Conservation (phyloP, 1,140 invertebrate species). For the Drosophila auraria region DNA sequence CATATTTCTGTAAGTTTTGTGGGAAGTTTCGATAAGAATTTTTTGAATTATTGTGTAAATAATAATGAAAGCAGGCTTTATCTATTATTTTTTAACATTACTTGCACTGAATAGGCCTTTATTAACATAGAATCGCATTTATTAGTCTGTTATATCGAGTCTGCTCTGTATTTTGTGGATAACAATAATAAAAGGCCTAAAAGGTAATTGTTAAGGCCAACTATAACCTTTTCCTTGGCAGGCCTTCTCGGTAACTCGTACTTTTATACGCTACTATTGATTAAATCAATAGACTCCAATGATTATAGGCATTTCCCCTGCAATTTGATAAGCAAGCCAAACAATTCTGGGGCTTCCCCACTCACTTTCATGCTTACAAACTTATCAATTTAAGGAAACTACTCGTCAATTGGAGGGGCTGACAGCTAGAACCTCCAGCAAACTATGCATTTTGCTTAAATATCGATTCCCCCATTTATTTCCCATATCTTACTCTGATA, state of each 20-base stretch:
- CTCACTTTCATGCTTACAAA: background rate
- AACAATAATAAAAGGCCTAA: background rate
- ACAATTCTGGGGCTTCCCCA: background rate
- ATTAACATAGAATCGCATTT: no score
- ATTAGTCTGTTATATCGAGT: background rate
- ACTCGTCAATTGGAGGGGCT: background rate
- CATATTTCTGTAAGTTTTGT: background rate
- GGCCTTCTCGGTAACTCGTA: background rate
- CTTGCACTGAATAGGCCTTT: background rate
- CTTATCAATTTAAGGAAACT: background rate
- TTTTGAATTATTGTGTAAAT: background rate
- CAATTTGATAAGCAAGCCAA: background rate
- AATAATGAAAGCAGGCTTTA: slow-evolving; percentile 3
- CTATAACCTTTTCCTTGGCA: background rate
- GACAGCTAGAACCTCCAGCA: background rate
- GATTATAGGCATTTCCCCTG: background rate
- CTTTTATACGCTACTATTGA: background rate
- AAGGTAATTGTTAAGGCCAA: background rate
- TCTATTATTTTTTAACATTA: background rate
- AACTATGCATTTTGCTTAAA: background rate
- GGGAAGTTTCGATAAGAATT: slow-evolving; percentile 3
- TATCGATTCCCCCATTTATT: slow-evolving; percentile 4
- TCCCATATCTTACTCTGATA: slow-evolving; percentile 15
- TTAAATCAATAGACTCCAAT: background rate
- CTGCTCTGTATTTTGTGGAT: no score